These are phyloP conservation scores for Kryptolebias marmoratus DNA, from an alignment of 2,113 vertebrate species.

Conservation along the genomic window DNA sequence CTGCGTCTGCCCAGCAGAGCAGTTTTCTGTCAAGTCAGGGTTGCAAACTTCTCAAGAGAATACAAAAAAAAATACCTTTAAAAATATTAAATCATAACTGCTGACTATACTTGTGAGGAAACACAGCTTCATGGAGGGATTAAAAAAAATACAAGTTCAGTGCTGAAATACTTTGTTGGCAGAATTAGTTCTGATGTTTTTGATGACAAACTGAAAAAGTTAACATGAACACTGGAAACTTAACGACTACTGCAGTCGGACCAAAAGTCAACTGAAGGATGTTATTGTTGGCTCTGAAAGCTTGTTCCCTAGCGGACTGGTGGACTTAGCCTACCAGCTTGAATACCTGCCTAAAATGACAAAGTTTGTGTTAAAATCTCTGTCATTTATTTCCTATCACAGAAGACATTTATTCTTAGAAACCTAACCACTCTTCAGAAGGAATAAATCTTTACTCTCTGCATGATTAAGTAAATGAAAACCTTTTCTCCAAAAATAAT, in stretches of 20 bases:
- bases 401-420: conserved; percentile 42
- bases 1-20: conserved; percentile 13
- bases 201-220: conserved; percentile 32
- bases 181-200: conserved; percentile 40
- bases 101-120: conserved; percentile 35
- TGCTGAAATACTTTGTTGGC: conserved; percentile 29
- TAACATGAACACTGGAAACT: conserved; percentile 47
- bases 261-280: conserved; percentile 45
- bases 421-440: conserved; percentile 38
- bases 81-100: conserved; percentile 37
- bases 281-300: conserved; percentile 69
- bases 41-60: conserved; percentile 19
- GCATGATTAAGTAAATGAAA: conserved; percentile 65
- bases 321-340: conserved; percentile 51
- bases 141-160: conserved; percentile 14
- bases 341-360: conserved; percentile 34
- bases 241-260: conserved; percentile 31
- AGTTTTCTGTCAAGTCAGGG: conserved; percentile 44
- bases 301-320: conserved; percentile 45
- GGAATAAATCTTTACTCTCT: conserved; percentile 36
- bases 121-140: conserved; percentile 7
- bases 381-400: conserved; percentile 59
- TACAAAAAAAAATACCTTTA: conserved; percentile 23
- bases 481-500: conserved; percentile 56
- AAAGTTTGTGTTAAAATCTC: conserved; percentile 35